Evolutionary conservation across 2,113 vertebrate species (phyloP), one percentile per base, ranked within the genome.

Genomic region (Spilogale gracilis): DNA sequence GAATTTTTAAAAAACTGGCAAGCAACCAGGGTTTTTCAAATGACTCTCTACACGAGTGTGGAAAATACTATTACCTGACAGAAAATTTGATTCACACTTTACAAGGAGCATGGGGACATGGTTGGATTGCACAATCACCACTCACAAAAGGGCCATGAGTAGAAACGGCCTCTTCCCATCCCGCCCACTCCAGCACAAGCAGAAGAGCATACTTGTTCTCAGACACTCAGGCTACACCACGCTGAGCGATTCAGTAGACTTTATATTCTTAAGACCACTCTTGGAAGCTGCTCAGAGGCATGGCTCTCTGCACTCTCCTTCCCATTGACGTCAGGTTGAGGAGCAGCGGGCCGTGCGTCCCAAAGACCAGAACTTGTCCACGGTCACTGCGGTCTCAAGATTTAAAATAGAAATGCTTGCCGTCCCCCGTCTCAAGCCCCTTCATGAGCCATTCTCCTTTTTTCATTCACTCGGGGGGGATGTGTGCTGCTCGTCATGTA

Each of bases 201-300:
- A 96, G 92, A 97, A 96, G 81, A 63, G 43, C 52, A 54, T 10
- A 32, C 92, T 96, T 93, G 97, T 94, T 95, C 97, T 60, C 95
- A 96, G 32, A 96, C 91, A 80, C 97, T 92, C 73, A 56, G 63
- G 96, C 95, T 92, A 74, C 95, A 89, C 96, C 61, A 27, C 17
- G 21, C 84, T 93, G 96, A 97, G 97, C 97, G 96, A 80, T 69
- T 61, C 93, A 96, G 94, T 89, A 89, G 93, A 97, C 86, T 96
- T 97, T 95, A 95, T 97, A 87, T 96, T 98, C 97, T 97, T 98
- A 97, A 98, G 96, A 45, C 93, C 73, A 69, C 97, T 98, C 91
- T 98, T 96, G 96, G 69, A 95, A 85, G 88, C 80, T 43, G 48
- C 63, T 96, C 91, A 91, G 85, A 74, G 85, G 11, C 89, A 17